Conservation (phyloP, 2,888 invertebrate species). For the Ceraclea dissimilis region DNA sequence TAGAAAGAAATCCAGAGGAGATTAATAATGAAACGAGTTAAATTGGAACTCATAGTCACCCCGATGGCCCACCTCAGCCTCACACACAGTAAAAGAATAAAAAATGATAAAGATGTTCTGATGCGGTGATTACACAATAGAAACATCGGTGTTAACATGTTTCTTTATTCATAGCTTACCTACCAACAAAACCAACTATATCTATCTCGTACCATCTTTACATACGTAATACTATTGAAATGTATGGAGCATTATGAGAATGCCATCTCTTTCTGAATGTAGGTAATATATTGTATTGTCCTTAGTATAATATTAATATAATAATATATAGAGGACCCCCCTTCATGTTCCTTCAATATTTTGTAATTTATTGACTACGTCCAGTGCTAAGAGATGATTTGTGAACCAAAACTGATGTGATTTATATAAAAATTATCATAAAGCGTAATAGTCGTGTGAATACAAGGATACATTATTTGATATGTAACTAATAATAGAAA, state of each 20-base stretch:
- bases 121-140: slow-evolving; percentile 24
- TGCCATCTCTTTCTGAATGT: too few species aligned
- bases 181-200: not conserved
- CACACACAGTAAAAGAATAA: not conserved
- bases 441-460: too few species aligned
- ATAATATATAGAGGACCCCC: not conserved
- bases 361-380: not conserved
- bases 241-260: not conserved
- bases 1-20: too few species aligned
- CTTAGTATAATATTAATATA: not conserved
- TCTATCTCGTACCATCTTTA: not conserved
- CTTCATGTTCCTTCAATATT: not conserved
- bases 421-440: not conserved
- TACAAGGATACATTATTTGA: too few species aligned
- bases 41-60: too few species aligned
- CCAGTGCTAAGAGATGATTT: not conserved
- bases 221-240: not conserved
- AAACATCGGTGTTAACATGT: slow-evolving; percentile 25
- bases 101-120: slow-evolving; percentile 18
- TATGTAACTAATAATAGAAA: too few species aligned
- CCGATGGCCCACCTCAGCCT: slow-evolving; percentile 6
- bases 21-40: too few species aligned
- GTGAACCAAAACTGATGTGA: not conserved
- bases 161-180: slow-evolving; percentile 12
- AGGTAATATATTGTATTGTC: not conserved